phyloP scores from a whole-genome alignment of 2,113 vertebrate genomes.

The Pheucticus melanocephalus region DNA sequence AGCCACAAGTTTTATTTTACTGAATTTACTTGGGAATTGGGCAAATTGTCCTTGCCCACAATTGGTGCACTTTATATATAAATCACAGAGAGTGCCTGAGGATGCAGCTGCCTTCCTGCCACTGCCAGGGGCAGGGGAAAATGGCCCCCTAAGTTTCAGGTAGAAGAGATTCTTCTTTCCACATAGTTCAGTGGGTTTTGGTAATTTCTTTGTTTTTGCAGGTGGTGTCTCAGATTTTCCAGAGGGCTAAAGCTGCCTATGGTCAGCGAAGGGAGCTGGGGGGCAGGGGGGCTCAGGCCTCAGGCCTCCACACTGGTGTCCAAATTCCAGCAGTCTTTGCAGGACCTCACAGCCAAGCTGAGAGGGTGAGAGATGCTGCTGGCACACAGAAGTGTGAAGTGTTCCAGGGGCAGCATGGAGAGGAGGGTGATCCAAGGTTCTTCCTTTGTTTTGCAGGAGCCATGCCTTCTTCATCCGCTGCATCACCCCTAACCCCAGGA shows the following conservation, averaged over 20 bases:
- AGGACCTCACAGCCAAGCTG: slow-evolving; percentile 80
- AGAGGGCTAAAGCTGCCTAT: slow-evolving; percentile 72
- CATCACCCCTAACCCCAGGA: slow-evolving; percentile 83
- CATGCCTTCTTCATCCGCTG: slow-evolving; percentile 84
- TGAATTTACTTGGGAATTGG: background rate
- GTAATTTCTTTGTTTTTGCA: slow-evolving; percentile 21
- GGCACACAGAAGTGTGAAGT: background rate
- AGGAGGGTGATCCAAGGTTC: background rate
- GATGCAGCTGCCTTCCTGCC: background rate
- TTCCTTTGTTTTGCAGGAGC: slow-evolving; percentile 71
- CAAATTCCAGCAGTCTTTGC: slow-evolving; percentile 83
- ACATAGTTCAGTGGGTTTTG: background rate
- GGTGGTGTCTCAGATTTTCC: slow-evolving; percentile 85
- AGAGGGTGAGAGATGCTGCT: slow-evolving; percentile 74
- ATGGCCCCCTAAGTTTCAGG: background rate
- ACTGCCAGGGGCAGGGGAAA: background rate
- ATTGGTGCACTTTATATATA: background rate
- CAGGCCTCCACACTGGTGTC: slow-evolving; percentile 75
- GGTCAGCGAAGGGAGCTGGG: slow-evolving; percentile 65
- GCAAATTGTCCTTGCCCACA: fast-evolving
- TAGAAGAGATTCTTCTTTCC: background rate
- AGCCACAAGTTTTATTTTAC: background rate
- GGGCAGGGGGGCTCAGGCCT: slow-evolving; percentile 64
- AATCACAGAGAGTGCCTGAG: background rate
- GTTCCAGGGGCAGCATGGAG: background rate